Conservation (phyloP, 2,888 invertebrate genomes). For the Dynastes hyllus region DNA sequence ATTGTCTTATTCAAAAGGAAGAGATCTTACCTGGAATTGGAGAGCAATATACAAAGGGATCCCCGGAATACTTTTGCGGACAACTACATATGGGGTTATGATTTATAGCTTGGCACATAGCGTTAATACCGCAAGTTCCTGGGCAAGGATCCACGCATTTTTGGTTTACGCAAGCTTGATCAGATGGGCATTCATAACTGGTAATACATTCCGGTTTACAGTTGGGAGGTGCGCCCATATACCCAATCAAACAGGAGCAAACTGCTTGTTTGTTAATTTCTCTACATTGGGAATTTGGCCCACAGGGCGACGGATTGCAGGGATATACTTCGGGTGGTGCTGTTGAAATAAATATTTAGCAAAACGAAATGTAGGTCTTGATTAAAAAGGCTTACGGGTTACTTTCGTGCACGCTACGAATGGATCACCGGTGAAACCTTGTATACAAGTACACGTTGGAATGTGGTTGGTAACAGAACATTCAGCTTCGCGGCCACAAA, state of each 20-base stretch:
- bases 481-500: conserved; percentile 82
- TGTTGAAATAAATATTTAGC: conserved; percentile 34
- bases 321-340: conserved; percentile 70
- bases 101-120: conserved; percentile 75
- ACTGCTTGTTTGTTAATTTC: conserved; percentile 78
- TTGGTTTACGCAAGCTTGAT: conserved; percentile 80
- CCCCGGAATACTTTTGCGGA: conserved; percentile 73
- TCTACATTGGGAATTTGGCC: conserved; percentile 83
- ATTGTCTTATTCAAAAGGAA: not conserved
- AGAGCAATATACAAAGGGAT: conserved; percentile 73
- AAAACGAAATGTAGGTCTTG: conserved; percentile 4
- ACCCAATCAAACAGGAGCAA: conserved; percentile 81
- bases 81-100: conserved; percentile 79
- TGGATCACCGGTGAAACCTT: conserved; percentile 84
- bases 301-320: conserved; percentile 86
- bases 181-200: conserved; percentile 80
- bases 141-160: conserved; percentile 84
- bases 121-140: conserved; percentile 77
- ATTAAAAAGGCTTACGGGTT: conserved; percentile 61
- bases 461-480: conserved; percentile 83
- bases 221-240: conserved; percentile 82
- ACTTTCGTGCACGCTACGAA: conserved; percentile 73
- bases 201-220: conserved; percentile 83
- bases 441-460: conserved; percentile 79
- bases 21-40: conserved; percentile 60